Evolutionary conservation across 1,140 invertebrate genomes (phyloP), one percentile per base, ranked within the genome.

Genomic region (Caenorhabditis latens): DNA sequence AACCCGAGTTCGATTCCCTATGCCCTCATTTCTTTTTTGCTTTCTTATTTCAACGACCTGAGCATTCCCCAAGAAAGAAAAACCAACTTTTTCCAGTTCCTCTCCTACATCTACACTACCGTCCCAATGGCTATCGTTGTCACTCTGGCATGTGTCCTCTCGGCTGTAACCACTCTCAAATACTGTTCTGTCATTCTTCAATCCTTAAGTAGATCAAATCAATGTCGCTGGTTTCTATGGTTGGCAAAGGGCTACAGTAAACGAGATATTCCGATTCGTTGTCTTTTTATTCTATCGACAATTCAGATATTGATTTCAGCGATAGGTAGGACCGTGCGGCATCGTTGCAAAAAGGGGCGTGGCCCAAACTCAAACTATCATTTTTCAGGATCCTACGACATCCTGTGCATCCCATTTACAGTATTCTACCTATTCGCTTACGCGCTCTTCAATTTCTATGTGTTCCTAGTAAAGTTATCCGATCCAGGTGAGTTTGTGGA

Each of bases 31-130:
- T 32, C 32, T 32, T 32, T 32, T 32, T 32, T 32, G 32, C 32
- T 1, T 32, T 32, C 32, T 32, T 32, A 32, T 32, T 32, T 32
- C 32, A 32, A 32, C 32, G 0, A 32, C 2, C 32, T 32, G 32
- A 32, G 0, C 32, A 32, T 32, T 32, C 1, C 32, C 32, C 32
- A 2, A 32, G 32, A n/a, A 42, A 32, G 21, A 40, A 16, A 2
- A 42, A 40, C 40, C 11, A 40, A 40, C 40, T 32, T 42, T 67
- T 16, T 71, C 46, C 16, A 79, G 71, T 79, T 79, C 46, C 71
- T 50, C n/a, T 79, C 71, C 46, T 79, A 79, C 46, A 79, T 79
- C 46, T 79, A 79, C 71, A 79, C 71, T 24, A 79, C 71, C 19
- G 46, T 79, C 0, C 71, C 71, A 13, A 50, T 79, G 71, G 71